Conservation (phyloP, 2,797 vertebrate species). For the Platyrinchus mystaceus region DNA sequence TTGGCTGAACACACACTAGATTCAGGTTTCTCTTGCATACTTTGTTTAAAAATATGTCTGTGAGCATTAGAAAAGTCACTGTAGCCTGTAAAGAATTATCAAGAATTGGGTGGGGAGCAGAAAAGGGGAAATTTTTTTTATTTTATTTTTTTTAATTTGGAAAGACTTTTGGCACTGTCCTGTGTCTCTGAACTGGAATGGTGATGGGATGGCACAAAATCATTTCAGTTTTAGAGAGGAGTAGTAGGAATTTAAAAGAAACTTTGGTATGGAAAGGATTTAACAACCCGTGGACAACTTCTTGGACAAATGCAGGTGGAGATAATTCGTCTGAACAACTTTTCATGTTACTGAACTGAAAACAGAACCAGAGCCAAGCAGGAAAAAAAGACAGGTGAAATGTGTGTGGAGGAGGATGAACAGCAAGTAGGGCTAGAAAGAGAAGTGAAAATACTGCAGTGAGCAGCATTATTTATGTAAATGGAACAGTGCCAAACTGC, state of each 20-base stretch:
- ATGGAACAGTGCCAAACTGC: background rate
- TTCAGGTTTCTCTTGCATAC: background rate
- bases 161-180: background rate
- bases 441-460: background rate
- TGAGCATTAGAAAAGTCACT: background rate
- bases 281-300: background rate
- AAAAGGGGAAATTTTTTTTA: background rate
- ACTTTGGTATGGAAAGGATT: background rate
- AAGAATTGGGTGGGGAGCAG: background rate
- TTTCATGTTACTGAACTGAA: background rate
- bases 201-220: background rate
- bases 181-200: background rate
- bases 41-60: conserved; percentile 1
- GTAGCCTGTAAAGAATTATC: background rate
- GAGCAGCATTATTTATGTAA: conserved; percentile 16
- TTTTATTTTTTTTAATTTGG: background rate
- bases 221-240: background rate
- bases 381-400: background rate
- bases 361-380: background rate
- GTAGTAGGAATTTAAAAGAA: background rate
- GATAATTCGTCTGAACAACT: background rate
- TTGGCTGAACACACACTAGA: background rate
- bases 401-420: background rate
- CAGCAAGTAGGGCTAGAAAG: background rate
- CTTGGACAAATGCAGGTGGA: background rate